Conservation (phyloP, 2,888 invertebrate species). For the Trissonchulus latispiculum region DNA sequence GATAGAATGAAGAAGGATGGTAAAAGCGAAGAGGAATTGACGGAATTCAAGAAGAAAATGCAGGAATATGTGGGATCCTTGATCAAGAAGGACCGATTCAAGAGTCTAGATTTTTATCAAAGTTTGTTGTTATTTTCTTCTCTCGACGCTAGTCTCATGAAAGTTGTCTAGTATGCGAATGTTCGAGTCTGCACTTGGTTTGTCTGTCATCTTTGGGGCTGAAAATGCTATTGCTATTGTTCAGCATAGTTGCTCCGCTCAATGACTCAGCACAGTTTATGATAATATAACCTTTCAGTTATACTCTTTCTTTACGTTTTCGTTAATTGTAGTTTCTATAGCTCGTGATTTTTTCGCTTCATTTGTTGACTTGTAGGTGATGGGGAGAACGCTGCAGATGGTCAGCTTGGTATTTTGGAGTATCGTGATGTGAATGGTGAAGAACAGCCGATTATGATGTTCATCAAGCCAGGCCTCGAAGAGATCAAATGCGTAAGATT, state of each 20-base stretch:
- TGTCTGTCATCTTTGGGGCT: no score
- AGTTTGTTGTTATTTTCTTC: no score
- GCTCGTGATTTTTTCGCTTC: neutral
- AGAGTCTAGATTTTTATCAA: conserved; percentile 40
- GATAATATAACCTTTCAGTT: no score
- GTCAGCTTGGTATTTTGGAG: conserved; percentile 35
- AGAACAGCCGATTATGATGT: conserved; percentile 36
- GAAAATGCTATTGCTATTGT: no score
- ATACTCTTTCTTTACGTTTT: no score
- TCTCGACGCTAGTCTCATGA: no score
- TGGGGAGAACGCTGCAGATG: conserved; percentile 34
- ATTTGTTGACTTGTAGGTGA: conserved; percentile 28
- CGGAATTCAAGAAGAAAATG: conserved; percentile 33
- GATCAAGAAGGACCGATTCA: conserved; percentile 32
- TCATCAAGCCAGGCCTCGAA: conserved; percentile 38
- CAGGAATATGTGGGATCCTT: conserved; percentile 21
- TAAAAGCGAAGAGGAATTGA: conserved; percentile 38
- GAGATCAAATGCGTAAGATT: conserved; percentile 38
- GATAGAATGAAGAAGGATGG: conserved; percentile 43
- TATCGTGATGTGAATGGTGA: conserved; percentile 33
- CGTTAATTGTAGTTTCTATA: no score
- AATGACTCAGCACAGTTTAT: no score
- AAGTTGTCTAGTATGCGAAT: no score
- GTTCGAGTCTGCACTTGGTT: no score
- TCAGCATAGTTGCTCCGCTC: no score